Evolutionary conservation across 2,888 invertebrate species (phyloP), one percentile per base, ranked within the genome.

Genomic region (Cataglyphis altisquamis): DNA sequence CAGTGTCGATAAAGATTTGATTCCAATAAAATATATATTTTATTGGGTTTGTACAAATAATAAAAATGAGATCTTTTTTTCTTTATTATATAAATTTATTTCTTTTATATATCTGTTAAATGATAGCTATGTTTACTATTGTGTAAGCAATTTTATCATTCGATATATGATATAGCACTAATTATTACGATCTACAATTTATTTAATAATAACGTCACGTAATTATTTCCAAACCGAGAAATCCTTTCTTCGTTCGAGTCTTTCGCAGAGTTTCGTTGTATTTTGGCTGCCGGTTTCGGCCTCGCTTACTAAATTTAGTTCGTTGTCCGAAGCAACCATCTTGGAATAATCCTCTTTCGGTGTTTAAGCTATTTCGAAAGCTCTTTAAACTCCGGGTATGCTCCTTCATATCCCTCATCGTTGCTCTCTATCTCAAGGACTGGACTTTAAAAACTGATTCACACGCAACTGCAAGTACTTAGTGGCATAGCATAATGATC

Each of bases 321-420:
- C 90, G 90, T 90, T 90, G 90, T 89, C 89, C 88, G 89, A 84
- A 73, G 83, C 84, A 82, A 89, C 89, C 90, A 92, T 91, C 91
- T 91, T 90, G 92, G 91, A 93, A 92, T 93, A 92, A 93, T 93
- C 91, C 89, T 89, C 91, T 91, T 91, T 91, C 92, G 89, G 88
- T 88, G 90, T 92, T 91, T 89, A 89, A 85, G 89, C 86, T 90
- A 90, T 90, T 90, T 88, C 87, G 86, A 89, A 90, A 88, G 89
- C 88, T 87, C 87, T 89, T 90, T 90, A 90, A 90, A 86, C 88
- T 81, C 2, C 84, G 66, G 67, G 85, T 77, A 75, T 85, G 67
- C 85, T 82, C 48, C 80, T 87, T 86, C 86, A 66, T 84, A 82
- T 86, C 72, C 67, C 68, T 45, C 83, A 83, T 29, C 82, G 78